Evolutionary conservation across 2,113 vertebrate species (phyloP), one percentile per base, ranked within the genome.

Genomic region (Nothoprocta pentlandii): DNA sequence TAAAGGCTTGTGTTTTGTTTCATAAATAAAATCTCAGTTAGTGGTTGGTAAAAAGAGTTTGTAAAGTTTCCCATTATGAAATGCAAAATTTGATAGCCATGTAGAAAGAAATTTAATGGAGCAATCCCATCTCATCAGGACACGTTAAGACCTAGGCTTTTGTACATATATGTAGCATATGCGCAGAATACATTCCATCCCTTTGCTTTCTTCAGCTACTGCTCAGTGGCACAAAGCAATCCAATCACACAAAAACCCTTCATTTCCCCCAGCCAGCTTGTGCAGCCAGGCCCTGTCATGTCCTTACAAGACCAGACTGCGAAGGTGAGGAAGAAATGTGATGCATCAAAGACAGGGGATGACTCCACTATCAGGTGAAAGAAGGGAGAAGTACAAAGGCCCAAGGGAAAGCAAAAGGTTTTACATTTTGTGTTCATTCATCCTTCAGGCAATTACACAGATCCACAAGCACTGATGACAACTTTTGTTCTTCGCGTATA

Each of bases 361-460:
- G 69, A 92, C 89, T 94, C 91, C 91, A 91, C 51, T 47, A 76
- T 77, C 82, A 92, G 91, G 94, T 94, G 64, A 94, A 70, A 58
- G 54, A 78, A 62, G 49, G 54, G 10, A 85, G 82, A 93, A 85
- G 21, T 83, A 91, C 71, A 89, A 92, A 82, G 44, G 42, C 49
- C 94, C 84, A 58, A 56, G 81, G 74, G 26, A 36, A 49, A 59
- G 92, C 25, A 92, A 78, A 90, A 71, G 69, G 59, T 59, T 58
- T 91, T 86, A 86, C n/a, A 74, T 90, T 96, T 92, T 85, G 19
- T 67, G 6, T 12, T 53, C 42, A 42, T 91, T 87, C 94, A 80
- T 93, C 92, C 79, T 88, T 85, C 59, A 82, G 92, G 64, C 62
- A 95, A 75, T 80, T 61, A 80, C 20, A 84, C 49, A 59, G 32